Evolutionary conservation across 1,140 invertebrate species (phyloP), one percentile per base, ranked within the genome.

Genomic region (Plodia interpunctella): DNA sequence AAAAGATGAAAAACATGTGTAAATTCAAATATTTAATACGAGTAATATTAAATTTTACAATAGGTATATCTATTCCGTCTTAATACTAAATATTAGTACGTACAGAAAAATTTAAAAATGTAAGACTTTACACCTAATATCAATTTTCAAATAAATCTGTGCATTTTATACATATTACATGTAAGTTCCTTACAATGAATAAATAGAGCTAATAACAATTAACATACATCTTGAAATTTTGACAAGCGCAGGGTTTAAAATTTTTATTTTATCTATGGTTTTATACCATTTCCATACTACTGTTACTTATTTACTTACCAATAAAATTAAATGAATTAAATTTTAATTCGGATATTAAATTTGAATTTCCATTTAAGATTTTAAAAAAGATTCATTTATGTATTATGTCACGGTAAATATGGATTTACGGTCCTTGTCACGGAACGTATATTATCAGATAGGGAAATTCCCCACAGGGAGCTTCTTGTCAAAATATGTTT

Each of bases 71-170:
- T 44, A 44, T 44, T 44, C 15, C 38, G 38, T 44, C 38, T 44
- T 44, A 44, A 15, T 44, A 44, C 38, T 44, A 44, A 44, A 44
- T 17, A 44, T 44, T 44, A 44, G 38, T 44, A 44, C 38, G n/a
- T 44, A 44, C 38, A 44, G 38, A 44, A 44, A 3, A 44, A 44
- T 44, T 44, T 44, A 15, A 44, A 44, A 44, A 44, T 15, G n/a
- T 44, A 44, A 15, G 15, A 44, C 13, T 44, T 44, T 44, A 44
- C n/a, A 44, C 38, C 38, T 44, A 44, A 44, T 44, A 44, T 44
- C 38, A n/a, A 44, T 44, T 44, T 44, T 44, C 38, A 44, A 44
- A 44, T 32, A 32, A 25, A 44, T 44, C 38, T 44, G 38, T 44
- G 38, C 38, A 44, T 44, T 44, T 44, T 44, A 44, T 44, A 44